Evolutionary conservation across 2,797 vertebrate genomes (phyloP).

Genomic region (Erethizon dorsatum): DNA sequence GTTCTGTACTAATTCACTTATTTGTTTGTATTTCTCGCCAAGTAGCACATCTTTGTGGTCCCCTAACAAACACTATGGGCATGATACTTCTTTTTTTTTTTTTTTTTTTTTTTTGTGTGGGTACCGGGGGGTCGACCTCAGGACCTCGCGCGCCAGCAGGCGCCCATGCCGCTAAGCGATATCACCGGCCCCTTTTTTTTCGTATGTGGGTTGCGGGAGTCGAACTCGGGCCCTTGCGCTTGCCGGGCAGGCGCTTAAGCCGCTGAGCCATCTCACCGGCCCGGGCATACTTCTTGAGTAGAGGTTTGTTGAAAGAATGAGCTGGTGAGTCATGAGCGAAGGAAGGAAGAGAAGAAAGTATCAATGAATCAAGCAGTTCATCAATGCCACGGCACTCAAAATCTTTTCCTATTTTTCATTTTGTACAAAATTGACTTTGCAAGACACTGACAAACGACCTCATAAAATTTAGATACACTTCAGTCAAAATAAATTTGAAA

Average conservation of each 20-base stretch:
- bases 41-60: background rate
- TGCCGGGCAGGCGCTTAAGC: no score
- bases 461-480: background rate
- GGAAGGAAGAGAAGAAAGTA: background rate
- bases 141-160: no score
- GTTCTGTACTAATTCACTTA: background rate
- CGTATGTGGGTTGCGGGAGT: no score
- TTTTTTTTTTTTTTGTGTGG: no score
- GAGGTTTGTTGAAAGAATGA: background rate
- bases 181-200: no score
- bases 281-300: background rate
- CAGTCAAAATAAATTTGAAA: conserved; percentile 49
- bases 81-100: background rate
- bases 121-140: no score
- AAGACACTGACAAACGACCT: background rate
- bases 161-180: no score
- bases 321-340: background rate
- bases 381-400: background rate
- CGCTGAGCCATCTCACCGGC: no score
- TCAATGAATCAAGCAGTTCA: background rate
- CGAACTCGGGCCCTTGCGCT: no score
- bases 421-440: background rate
- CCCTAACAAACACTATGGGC: background rate
- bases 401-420: background rate
- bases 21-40: background rate